Conservation (phyloP, 2,888 invertebrate genomes). For the Drosophila phalerata region DNA sequence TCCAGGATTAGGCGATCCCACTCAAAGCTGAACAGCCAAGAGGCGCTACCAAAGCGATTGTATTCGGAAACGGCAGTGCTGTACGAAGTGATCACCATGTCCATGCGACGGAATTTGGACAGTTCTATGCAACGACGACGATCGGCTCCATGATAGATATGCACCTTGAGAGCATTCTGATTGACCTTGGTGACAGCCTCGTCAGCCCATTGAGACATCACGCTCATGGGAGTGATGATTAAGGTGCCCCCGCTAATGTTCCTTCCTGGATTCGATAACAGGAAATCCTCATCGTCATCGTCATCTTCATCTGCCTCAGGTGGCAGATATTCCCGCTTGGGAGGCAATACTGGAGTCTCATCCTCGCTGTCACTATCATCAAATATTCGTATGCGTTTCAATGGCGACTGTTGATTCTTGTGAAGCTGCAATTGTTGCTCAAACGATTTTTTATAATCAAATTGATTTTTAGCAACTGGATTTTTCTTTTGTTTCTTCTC, state of each 20-base stretch:
- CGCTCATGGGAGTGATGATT: slow-evolving; percentile 87
- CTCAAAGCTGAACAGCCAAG: slow-evolving; percentile 10
- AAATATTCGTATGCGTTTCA: slow-evolving; percentile 12
- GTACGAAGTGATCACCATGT: slow-evolving; percentile 22
- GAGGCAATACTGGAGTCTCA: neutral
- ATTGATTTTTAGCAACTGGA: neutral
- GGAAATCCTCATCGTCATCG: slow-evolving; percentile 87
- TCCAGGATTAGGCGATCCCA: slow-evolving; percentile 92
- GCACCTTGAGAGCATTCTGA: slow-evolving; percentile 4
- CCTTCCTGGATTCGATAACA: neutral
- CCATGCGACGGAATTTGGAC: slow-evolving; percentile 9
- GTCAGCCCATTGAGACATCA: slow-evolving; percentile 95
- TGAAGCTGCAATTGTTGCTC: slow-evolving; percentile 7
- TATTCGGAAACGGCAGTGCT: slow-evolving; percentile 17
- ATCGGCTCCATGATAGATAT: slow-evolving; percentile 18
- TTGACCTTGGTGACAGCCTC: slow-evolving; percentile 86
- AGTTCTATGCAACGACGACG: slow-evolving; percentile 11
- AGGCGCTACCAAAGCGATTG: slow-evolving; percentile 8
- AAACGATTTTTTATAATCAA: slow-evolving; percentile 10
- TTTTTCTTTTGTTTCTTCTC: slow-evolving; percentile 2
- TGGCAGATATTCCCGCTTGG: slow-evolving; percentile 3
- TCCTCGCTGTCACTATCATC: slow-evolving; percentile 18
- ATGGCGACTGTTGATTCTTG: neutral
- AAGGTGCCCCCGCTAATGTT: slow-evolving; percentile 12
- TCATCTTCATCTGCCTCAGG: neutral